Percentiles rank a stretch among this genome's conserved stretches.
phyloP scores from a whole-genome alignment of 1,140 invertebrate genomes.

The Centruroides vittatus region DNA sequence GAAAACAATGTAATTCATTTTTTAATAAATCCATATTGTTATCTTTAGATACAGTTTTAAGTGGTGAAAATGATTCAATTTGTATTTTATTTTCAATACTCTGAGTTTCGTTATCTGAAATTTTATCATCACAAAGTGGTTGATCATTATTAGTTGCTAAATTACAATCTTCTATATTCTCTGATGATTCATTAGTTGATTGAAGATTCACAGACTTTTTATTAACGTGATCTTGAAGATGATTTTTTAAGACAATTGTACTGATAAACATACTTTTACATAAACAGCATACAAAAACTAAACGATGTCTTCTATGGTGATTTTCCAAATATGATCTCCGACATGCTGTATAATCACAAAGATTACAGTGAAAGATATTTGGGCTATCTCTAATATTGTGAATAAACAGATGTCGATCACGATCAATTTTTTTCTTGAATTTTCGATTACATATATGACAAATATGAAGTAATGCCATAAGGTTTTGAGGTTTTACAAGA shows the following conservation, averaged over 20 bases:
- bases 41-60: no score
- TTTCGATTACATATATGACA: constrained; percentile 32
- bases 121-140: no score
- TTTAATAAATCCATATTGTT: no score
- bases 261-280: constrained; percentile 22
- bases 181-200: no score
- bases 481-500: constrained; percentile 3
- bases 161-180: no score
- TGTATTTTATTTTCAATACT: no score
- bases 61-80: no score
- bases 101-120: no score
- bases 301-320: constrained; percentile 26
- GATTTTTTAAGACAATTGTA: constrained; percentile 24
- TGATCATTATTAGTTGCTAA: no score
- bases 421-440: constrained; percentile 31
- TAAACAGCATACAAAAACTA: constrained; percentile 22
- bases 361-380: constrained; percentile 24
- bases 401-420: constrained; percentile 30
- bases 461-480: constrained; percentile 26
- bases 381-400: constrained; percentile 27
- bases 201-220: neutral
- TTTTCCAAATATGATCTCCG: constrained; percentile 27
- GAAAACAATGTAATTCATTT: no score
- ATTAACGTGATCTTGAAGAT: constrained; percentile 20
- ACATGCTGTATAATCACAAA: constrained; percentile 28